Evolutionary conservation across 2,113 vertebrate genomes (phyloP).

Genomic region (Pterocles orientalis): DNA sequence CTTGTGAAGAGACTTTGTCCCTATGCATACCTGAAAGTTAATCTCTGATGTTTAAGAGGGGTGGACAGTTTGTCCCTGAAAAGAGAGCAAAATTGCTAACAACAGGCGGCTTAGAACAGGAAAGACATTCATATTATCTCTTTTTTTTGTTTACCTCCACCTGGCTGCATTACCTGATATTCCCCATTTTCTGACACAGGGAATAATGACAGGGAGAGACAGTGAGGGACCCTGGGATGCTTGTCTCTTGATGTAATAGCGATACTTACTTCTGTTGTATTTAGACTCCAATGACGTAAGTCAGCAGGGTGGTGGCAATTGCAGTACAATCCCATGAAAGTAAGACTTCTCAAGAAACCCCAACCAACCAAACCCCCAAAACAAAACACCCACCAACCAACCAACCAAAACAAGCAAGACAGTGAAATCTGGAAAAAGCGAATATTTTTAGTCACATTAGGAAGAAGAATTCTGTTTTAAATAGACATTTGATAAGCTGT

Average conservation of each 20-base stretch:
- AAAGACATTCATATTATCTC: background rate
- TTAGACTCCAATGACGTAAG: background rate
- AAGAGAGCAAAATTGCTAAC: background rate
- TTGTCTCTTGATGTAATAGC: background rate
- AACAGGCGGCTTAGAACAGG: background rate
- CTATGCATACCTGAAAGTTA: slow-evolving; percentile 36
- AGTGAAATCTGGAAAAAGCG: background rate
- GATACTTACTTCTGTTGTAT: background rate
- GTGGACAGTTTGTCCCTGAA: background rate
- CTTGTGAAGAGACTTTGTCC: slow-evolving; percentile 39
- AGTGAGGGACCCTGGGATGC: background rate
- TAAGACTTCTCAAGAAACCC: background rate
- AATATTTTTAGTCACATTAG: background rate
- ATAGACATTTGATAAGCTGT: background rate
- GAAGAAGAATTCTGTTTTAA: background rate
- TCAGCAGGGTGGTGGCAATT: background rate
- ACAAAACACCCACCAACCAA: background rate
- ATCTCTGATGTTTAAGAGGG: slow-evolving; percentile 4
- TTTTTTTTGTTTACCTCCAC: background rate
- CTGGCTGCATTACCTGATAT: background rate
- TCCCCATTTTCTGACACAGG: background rate
- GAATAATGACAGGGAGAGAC: background rate
- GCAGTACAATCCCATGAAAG: background rate
- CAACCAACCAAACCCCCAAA: fast-evolving
- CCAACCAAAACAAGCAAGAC: background rate